Evolutionary conservation across 35 echinoderm and acorn worm genomes (phyloP).

Genomic region (Antedon bifida): DNA sequence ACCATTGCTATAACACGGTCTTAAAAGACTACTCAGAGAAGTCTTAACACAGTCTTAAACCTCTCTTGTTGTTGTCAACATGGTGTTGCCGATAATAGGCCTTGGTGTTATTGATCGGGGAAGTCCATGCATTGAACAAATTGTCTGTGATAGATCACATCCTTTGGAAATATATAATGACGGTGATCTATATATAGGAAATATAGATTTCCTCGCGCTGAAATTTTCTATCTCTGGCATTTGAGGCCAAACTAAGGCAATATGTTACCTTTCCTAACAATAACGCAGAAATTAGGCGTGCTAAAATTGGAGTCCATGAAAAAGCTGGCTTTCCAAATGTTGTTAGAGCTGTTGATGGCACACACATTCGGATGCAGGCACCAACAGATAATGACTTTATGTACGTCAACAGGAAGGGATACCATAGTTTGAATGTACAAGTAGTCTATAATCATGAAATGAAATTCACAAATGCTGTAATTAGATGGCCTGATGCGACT

Average conservation of each 20-base stretch:
- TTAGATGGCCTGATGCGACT: slow-evolving; percentile 10
- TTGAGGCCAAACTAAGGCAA: neutral
- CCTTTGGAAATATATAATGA: neutral
- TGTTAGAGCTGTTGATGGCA: slow-evolving; percentile 13
- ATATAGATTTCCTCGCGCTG: neutral
- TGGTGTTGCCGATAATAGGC: neutral
- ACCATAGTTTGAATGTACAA: slow-evolving; percentile 16
- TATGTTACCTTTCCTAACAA: neutral
- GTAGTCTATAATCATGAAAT: neutral
- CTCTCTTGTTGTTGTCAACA: neutral
- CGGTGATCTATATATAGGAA: neutral
- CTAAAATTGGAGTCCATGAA: neutral
- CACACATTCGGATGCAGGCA: slow-evolving; percentile 17
- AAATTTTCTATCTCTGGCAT: neutral
- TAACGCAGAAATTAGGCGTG: neutral
- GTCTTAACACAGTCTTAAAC: neutral
- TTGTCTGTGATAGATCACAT: neutral
- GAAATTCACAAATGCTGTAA: slow-evolving; percentile 8
- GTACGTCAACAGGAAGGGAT: slow-evolving; percentile 9
- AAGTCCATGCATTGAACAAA: neutral
- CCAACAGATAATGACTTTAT: neutral
- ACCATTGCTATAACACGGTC: no score
- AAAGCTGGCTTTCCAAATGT: slow-evolving; percentile 13
- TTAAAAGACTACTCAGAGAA: no score
- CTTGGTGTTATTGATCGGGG: neutral